phyloP scores from a whole-genome alignment of 2,113 vertebrate genomes.

The Uria lomvia region DNA sequence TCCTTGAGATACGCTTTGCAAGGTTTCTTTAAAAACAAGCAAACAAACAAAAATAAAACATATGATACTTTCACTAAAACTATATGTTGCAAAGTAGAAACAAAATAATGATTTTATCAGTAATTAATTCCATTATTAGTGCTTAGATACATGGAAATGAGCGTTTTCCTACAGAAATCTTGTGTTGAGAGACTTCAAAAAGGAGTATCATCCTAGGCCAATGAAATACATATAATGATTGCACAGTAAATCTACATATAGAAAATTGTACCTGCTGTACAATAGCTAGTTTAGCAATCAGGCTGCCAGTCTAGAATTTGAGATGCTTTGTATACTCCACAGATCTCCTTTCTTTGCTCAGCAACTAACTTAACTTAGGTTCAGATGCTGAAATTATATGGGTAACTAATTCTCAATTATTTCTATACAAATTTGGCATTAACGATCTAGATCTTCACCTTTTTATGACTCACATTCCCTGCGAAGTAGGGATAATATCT shows the following conservation, averaged over 20 bases:
- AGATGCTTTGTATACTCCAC: background rate
- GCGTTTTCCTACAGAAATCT: background rate
- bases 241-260: background rate
- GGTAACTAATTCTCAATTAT: background rate
- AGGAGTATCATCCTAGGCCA: background rate
- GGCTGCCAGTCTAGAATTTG: background rate
- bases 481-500: background rate
- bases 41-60: background rate
- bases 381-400: background rate
- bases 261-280: background rate
- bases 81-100: background rate
- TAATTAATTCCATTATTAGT: background rate
- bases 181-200: background rate
- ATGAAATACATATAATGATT: background rate
- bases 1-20: background rate
- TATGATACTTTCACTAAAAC: background rate
- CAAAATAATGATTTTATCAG: rapidly evolving
- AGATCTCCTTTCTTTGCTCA: background rate
- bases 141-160: background rate
- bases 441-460: background rate
- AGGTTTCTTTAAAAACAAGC: background rate
- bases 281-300: background rate
- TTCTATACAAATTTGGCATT: background rate
- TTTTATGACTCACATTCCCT: background rate
- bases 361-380: background rate